Conservation (phyloP, 2,113 vertebrate species). For the Anarrhichthys ocellatus region DNA sequence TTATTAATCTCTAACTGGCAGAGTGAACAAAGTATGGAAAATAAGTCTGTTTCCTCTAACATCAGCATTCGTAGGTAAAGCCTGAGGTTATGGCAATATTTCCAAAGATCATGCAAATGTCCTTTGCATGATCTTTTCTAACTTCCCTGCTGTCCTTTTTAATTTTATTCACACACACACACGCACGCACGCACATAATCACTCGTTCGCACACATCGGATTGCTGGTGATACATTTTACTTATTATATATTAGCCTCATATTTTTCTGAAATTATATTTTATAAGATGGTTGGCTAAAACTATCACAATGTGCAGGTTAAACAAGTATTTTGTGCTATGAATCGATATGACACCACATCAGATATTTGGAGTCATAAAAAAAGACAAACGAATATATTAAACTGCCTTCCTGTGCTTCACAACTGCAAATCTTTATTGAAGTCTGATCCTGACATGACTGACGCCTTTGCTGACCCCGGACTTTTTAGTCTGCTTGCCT, state of each 20-base stretch:
- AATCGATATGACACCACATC: background rate
- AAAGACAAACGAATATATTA: background rate
- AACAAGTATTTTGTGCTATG: background rate
- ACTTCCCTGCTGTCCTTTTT: slow-evolving; percentile 22
- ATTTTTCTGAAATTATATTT: slow-evolving; percentile 21
- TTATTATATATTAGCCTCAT: background rate
- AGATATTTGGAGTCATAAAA: slow-evolving; percentile 1
- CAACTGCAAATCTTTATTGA: slow-evolving; percentile 15
- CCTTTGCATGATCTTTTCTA: slow-evolving; percentile 19
- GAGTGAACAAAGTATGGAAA: slow-evolving; percentile 33
- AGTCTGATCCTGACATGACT: slow-evolving; percentile 35
- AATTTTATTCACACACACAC: slow-evolving; percentile 2
- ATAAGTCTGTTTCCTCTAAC: slow-evolving; percentile 31
- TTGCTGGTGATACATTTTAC: slow-evolving; percentile 23
- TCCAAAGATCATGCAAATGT: slow-evolving; percentile 69
- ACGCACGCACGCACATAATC: background rate
- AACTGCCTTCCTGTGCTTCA: background rate
- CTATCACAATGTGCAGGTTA: background rate
- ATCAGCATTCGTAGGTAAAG: slow-evolving; percentile 44
- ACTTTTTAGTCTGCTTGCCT: slow-evolving; percentile 28
- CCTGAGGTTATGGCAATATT: slow-evolving; percentile 59
- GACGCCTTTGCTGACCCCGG: slow-evolving; percentile 36
- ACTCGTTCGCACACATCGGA: background rate
- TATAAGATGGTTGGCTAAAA: background rate
- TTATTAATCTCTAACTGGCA: slow-evolving; percentile 66